Evolutionary conservation across 2,888 invertebrate genomes (phyloP).

Genomic region (Nemoura dubitans): DNA sequence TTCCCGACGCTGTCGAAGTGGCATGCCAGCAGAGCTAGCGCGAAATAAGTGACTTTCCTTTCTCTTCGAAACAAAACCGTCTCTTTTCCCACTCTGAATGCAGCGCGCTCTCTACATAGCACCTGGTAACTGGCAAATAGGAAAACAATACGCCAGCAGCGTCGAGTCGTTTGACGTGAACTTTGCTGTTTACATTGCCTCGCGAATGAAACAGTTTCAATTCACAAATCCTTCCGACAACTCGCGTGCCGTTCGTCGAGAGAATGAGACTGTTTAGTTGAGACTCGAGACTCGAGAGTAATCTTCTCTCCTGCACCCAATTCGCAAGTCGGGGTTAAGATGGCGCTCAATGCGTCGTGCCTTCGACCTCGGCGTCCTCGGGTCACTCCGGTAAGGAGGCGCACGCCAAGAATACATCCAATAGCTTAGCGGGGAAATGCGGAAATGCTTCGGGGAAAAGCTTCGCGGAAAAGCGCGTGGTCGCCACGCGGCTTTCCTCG

Average conservation of each 20-base stretch:
- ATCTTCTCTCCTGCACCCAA: background rate
- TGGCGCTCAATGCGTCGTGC: too few relatives aligned
- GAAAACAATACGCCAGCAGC: background rate
- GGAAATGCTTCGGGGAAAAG: too few relatives aligned
- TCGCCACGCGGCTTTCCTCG: too few relatives aligned
- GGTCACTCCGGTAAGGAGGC: too few relatives aligned
- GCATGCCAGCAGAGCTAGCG: background rate
- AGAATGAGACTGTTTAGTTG: background rate
- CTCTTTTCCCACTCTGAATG: background rate
- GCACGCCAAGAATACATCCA: too few relatives aligned
- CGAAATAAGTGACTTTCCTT: background rate
- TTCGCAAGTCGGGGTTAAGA: too few relatives aligned
- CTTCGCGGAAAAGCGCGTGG: too few relatives aligned
- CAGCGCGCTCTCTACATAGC: background rate
- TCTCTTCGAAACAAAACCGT: background rate
- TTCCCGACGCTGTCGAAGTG: background rate
- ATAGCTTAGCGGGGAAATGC: too few relatives aligned
- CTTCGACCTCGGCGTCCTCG: too few relatives aligned
- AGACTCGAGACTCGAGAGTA: background rate
- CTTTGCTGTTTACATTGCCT: background rate
- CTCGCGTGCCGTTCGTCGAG: background rate
- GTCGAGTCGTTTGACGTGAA: background rate
- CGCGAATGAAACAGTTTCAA: background rate
- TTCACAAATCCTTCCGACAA: background rate
- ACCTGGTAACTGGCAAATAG: background rate